Percentiles rank a stretch among this genome's conserved stretches.
These are phyloP conservation scores for Chiloscyllium punctatum DNA, from an alignment of 2,797 vertebrate species.

Conservation along the genomic window DNA sequence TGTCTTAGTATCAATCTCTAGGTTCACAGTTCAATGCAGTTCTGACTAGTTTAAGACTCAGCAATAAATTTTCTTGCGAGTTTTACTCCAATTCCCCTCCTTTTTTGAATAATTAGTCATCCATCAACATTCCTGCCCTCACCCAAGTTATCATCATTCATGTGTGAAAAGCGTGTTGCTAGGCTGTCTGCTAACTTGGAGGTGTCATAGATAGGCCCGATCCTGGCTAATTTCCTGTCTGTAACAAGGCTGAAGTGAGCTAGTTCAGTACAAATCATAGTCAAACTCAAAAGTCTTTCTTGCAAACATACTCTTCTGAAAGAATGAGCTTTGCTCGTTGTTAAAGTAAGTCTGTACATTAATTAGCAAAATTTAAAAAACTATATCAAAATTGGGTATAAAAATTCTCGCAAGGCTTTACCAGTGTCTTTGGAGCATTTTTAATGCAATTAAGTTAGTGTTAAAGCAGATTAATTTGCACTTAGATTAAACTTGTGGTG, in stretches of 20 bases:
- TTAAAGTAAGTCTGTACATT: not conserved
- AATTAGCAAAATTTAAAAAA: not conserved
- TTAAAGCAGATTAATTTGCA: not conserved
- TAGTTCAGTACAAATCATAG: not conserved
- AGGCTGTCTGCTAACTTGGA: not conserved
- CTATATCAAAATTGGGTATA: not conserved
- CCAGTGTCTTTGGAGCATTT: not conserved
- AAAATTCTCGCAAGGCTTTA: not conserved
- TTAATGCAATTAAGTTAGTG: not conserved
- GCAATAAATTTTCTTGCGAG: not conserved
- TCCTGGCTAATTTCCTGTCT: not conserved
- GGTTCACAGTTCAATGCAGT: not conserved
- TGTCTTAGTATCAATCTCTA: not conserved
- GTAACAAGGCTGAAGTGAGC: not conserved
- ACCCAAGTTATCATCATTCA: not conserved
- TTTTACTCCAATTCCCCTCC: not conserved
- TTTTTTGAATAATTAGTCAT: not conserved
- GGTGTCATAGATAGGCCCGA: not conserved
- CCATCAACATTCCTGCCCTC: not conserved
- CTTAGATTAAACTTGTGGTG: not conserved
- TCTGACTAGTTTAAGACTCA: not conserved
- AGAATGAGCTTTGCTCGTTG: not conserved
- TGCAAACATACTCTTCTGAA: not conserved
- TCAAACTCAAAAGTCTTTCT: not conserved
- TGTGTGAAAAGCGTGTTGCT: not conserved